Conservation (phyloP, 1,140 invertebrate genomes). For the Saccostrea cuccullata region DNA sequence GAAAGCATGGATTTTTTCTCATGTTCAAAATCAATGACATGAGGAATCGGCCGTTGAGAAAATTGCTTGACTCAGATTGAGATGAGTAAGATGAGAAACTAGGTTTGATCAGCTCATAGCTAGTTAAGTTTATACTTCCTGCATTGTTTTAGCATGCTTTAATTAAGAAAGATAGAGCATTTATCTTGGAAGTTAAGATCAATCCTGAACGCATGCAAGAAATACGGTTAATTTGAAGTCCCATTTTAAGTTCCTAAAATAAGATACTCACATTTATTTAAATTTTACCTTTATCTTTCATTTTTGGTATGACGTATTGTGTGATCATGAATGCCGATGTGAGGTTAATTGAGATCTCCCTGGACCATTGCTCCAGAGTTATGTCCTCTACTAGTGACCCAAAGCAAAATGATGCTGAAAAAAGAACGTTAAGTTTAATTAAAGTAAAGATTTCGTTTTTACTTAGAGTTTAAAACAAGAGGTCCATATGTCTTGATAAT, state of each 20-base stretch:
- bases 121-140: too few relatives aligned
- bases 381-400: slow-evolving; percentile 66
- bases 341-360: slow-evolving; percentile 72
- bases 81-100: too few relatives aligned
- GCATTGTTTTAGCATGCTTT: too few relatives aligned
- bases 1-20: not conserved
- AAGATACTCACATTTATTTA: not conserved
- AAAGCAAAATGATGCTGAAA: not conserved
- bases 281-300: slow-evolving; percentile 70
- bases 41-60: not conserved
- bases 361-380: slow-evolving; percentile 74
- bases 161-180: too few relatives aligned
- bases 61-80: too few relatives aligned
- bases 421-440: not conserved
- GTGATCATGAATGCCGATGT: slow-evolving; percentile 73
- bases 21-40: too few relatives aligned
- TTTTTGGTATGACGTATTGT: slow-evolving; percentile 68
- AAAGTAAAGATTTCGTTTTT: too few relatives aligned
- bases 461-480: too few relatives aligned
- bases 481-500: too few relatives aligned
- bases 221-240: not conserved
- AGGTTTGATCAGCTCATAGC: too few relatives aligned
- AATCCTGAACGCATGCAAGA: not conserved
- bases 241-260: too few relatives aligned
- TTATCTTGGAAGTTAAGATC: too few relatives aligned